Evolutionary conservation across 2,797 vertebrate species (phyloP).

Genomic region (Coracias cyanogaster): DNA sequence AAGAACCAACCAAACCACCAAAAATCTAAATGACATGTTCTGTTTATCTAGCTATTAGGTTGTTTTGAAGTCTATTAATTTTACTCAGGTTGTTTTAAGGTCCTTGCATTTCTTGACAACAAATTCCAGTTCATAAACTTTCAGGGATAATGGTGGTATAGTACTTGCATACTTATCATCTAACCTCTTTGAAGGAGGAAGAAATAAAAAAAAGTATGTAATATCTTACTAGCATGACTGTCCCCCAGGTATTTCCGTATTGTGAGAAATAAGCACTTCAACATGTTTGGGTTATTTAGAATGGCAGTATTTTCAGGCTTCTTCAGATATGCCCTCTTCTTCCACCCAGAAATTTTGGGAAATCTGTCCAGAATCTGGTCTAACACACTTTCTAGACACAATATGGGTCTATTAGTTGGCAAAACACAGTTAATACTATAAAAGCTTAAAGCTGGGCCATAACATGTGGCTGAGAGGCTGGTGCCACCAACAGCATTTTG

Average conservation of each 20-base stretch:
- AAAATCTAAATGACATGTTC: rapidly evolving
- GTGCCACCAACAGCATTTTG: no score
- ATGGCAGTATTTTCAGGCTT: background rate
- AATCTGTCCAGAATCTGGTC: background rate
- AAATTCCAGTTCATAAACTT: background rate
- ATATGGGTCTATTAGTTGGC: background rate
- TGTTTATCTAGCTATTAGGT: background rate
- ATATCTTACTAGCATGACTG: background rate
- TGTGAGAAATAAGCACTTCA: background rate
- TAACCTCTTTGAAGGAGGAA: background rate
- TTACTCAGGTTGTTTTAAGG: background rate
- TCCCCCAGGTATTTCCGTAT: background rate
- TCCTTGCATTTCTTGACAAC: background rate
- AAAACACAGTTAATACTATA: background rate
- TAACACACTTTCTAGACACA: background rate
- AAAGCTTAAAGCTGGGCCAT: background rate
- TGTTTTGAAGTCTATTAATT: background rate
- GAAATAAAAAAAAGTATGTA: background rate
- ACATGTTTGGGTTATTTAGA: background rate
- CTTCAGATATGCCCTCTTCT: background rate
- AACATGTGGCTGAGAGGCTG: no score
- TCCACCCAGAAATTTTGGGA: background rate
- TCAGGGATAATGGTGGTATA: background rate
- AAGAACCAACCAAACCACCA: background rate
- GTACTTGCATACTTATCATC: background rate